Evolutionary conservation across 1,140 invertebrate genomes (phyloP), one percentile per base, ranked within the genome.

Genomic region (Drosophila malerkotliana): DNA sequence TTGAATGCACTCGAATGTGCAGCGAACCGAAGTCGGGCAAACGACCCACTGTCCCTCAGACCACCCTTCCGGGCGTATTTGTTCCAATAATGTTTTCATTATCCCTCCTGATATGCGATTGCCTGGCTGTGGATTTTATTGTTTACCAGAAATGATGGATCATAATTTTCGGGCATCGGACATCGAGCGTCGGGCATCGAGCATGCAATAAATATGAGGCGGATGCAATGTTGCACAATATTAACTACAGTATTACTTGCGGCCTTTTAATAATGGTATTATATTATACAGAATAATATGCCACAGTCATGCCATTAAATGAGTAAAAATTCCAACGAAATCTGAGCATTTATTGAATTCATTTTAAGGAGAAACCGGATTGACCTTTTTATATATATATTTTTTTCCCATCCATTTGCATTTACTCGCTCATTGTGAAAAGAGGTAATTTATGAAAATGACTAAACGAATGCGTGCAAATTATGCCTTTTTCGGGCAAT

Each of bases 401-500:
- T 28, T 28, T 28, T 28, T 28, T 28, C 24, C 28, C 39, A n/a
- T 48, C 18, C 18, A 14, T 45, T 44, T 8, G 12, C 21, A 15
- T 3, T 26, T 10, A 44, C 45, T 51, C 57, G 49, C 32, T 59
- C 63, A 21, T 48, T 77, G 66, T 67, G 28, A 30, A 21, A 47
- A 74, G 72, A 74, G 78, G 71, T 87, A 87, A 87, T 87, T 87
- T 79, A 85, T 85, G 82, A 85, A 87, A 85, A 78, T 87, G 79
- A 82, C 82, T 81, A 85, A 85, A 82, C 82, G 82, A 85, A 85
- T 85, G 81, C 82, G 82, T 85, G 82, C 82, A 85, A 87, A 85
- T 85, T 66, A 77, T 81, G 82, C 68, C 54, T 72, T 81, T 72
- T 37, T 75, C 72, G 73, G 73, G 72, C 59, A 53, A 44, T 10